Evolutionary conservation across 2,888 invertebrate species (phyloP).

Genomic region (Ectemnius cavifrons): DNA sequence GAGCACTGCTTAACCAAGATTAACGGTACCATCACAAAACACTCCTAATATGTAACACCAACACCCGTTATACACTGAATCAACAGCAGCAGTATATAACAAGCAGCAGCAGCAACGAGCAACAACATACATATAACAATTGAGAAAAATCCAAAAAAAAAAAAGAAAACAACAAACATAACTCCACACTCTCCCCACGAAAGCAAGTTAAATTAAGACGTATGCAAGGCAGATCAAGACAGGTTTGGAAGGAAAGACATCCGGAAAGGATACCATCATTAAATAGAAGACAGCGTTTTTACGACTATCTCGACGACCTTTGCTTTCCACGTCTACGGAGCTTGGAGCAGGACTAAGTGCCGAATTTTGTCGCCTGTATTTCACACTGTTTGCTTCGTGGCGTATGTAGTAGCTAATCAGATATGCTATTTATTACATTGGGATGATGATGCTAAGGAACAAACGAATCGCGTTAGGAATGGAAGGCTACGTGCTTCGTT

Average conservation of each 20-base stretch:
- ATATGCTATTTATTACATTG: no score
- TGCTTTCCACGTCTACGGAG: background rate
- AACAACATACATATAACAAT: conserved; percentile 54
- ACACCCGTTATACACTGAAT: conserved; percentile 67
- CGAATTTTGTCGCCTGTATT: no score
- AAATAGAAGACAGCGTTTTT: conserved; percentile 15
- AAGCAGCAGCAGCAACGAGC: conserved; percentile 43
- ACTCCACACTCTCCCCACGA: conserved; percentile 72
- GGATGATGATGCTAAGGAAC: background rate
- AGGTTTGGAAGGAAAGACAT: conserved; percentile 9
- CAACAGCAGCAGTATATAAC: conserved; percentile 47
- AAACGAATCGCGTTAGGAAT: background rate
- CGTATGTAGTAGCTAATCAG: no score
- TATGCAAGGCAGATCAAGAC: conserved; percentile 45
- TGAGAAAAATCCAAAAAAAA: conserved; percentile 65
- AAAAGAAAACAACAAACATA: conserved; percentile 65
- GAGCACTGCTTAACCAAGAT: conserved; percentile 80
- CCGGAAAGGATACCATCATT: conserved; percentile 14
- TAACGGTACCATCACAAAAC: conserved; percentile 60
- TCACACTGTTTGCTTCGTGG: no score
- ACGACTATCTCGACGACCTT: conserved; percentile 7
- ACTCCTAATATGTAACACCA: conserved; percentile 68
- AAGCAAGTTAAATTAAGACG: conserved; percentile 58
- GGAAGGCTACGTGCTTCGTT: background rate
- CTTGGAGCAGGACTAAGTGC: background rate